phyloP scores from a whole-genome alignment of 2,888 invertebrate species.

The Cryptosula pallasiana region DNA sequence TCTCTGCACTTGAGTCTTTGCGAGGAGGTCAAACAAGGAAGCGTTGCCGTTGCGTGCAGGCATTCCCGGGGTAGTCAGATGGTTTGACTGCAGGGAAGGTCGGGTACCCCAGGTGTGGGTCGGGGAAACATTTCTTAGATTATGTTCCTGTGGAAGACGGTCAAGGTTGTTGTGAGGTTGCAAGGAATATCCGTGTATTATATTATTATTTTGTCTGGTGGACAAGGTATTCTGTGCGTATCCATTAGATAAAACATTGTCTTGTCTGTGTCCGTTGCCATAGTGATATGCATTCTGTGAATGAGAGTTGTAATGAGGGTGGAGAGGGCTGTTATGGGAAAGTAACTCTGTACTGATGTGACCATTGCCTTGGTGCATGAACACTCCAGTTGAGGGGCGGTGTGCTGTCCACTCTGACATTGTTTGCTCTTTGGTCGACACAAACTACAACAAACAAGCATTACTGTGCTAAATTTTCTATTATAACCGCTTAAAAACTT shows the following conservation, averaged over 20 bases:
- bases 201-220: not conserved
- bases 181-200: not conserved
- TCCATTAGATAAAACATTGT: not conserved
- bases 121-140: not conserved
- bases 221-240: not conserved
- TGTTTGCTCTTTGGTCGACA: not conserved
- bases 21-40: not conserved
- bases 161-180: not conserved
- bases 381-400: not conserved
- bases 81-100: not conserved
- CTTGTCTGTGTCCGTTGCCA: not conserved
- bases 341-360: not conserved
- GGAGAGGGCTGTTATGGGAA: not conserved
- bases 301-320: not conserved
- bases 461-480: too few species aligned
- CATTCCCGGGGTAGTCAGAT: not conserved
- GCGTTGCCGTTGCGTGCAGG: not conserved
- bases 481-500: too few species aligned
- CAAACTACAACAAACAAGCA: too few species aligned
- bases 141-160: not conserved
- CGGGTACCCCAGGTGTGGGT: not conserved
- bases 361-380: not conserved
- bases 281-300: not conserved
- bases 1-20: not conserved
- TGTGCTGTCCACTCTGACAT: not conserved